phyloP scores from a whole-genome alignment of 1,140 invertebrate species.

The Telenomus remus region DNA sequence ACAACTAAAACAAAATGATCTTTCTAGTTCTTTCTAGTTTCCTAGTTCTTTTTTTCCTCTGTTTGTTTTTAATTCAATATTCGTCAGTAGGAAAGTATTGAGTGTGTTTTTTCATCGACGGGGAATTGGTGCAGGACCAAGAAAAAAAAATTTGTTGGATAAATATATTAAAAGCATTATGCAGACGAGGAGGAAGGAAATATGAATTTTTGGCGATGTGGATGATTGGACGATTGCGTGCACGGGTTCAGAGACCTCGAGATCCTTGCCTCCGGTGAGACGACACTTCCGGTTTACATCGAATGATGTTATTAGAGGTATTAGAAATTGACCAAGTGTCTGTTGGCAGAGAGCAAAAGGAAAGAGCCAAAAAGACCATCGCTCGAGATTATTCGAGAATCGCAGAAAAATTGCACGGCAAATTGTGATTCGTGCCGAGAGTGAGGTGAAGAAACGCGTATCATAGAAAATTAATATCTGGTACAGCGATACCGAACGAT shows the following conservation, averaged over 20 bases:
- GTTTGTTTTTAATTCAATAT: too few relatives aligned
- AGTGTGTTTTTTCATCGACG: too few relatives aligned
- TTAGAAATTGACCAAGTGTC: conserved; percentile 58
- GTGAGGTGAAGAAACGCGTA: conserved; percentile 55
- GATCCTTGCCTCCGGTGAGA: conserved; percentile 67
- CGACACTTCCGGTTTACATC: conserved; percentile 69
- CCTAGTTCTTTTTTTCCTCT: too few relatives aligned
- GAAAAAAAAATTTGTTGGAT: too few relatives aligned
- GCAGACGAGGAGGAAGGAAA: too few relatives aligned
- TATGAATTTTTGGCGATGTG: conserved; percentile 44
- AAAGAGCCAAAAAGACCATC: background rate
- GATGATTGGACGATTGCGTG: conserved; percentile 60
- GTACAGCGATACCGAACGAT: conserved; percentile 66
- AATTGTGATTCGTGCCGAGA: conserved; percentile 41
- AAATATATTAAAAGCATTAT: too few relatives aligned
- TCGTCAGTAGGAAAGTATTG: too few relatives aligned
- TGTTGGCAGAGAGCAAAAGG: too few relatives aligned
- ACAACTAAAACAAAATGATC: conserved; percentile 1
- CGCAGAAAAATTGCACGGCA: conserved; percentile 24
- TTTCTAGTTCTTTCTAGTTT: too few relatives aligned
- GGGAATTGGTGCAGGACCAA: too few relatives aligned
- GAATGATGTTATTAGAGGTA: conserved; percentile 62
- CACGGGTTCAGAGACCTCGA: conserved; percentile 56
- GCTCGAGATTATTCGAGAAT: too few relatives aligned
- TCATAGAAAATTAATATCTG: conserved; percentile 71